phyloP scores from a whole-genome alignment of 30 jellyfish, hydroid and myxozoan species.

The Kudoa iwatai region DNA sequence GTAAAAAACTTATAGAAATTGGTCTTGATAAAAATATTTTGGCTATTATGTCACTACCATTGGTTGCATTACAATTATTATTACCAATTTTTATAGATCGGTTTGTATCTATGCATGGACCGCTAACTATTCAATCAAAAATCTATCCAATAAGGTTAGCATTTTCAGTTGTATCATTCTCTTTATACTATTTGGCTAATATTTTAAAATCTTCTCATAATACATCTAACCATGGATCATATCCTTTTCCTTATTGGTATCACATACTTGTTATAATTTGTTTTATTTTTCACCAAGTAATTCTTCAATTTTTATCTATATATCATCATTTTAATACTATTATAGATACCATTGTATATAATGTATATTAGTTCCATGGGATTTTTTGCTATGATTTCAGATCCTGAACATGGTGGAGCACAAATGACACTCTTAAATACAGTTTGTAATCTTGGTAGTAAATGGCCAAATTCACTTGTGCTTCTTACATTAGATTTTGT shows the following conservation, averaged over 20 bases:
- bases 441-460: slow-evolving; percentile 45
- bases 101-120: too few relatives aligned
- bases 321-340: not conserved
- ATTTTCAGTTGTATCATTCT: too few relatives aligned
- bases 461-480: slow-evolving; percentile 61
- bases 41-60: slow-evolving; percentile 70
- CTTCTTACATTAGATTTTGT: slow-evolving; percentile 57
- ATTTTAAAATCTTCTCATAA: too few relatives aligned
- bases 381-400: slow-evolving; percentile 53
- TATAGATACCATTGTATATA: slow-evolving; percentile 33
- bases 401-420: slow-evolving; percentile 74
- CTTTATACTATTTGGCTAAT: too few relatives aligned
- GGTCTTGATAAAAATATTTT: slow-evolving; percentile 59
- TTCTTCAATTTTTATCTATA: too few relatives aligned
- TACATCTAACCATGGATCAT: too few relatives aligned
- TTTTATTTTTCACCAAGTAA: not conserved
- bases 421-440: slow-evolving; percentile 83
- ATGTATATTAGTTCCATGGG: slow-evolving; percentile 80
- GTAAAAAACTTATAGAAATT: slow-evolving; percentile 56
- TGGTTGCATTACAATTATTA: slow-evolving; percentile 49
- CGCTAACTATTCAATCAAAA: too few relatives aligned
- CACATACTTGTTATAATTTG: too few relatives aligned
- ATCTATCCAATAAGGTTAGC: too few relatives aligned
- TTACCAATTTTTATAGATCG: slow-evolving; percentile 55
- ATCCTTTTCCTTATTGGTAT: not conserved